phyloP scores from a whole-genome alignment of 2,113 vertebrate genomes.

The Grallaria varia region DNA sequence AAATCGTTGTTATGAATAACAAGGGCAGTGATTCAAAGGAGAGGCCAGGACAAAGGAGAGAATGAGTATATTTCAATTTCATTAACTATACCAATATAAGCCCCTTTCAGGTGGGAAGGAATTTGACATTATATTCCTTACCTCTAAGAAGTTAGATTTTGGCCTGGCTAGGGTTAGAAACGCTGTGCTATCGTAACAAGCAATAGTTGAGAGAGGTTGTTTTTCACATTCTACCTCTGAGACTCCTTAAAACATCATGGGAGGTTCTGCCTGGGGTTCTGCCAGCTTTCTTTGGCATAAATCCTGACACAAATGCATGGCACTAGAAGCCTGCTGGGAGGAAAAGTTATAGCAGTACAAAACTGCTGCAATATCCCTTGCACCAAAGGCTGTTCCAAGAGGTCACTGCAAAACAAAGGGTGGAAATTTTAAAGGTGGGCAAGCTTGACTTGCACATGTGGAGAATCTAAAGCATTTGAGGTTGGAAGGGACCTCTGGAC shows the following conservation, averaged over 20 bases:
- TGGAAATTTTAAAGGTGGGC: not conserved
- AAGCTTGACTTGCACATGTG: not conserved
- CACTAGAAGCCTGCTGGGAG: not conserved
- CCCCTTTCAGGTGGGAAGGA: not conserved
- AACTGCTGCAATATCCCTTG: not conserved
- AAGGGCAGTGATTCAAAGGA: not conserved
- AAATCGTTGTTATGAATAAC: not conserved
- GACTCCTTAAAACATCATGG: not conserved
- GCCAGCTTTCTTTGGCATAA: conserved; percentile 27
- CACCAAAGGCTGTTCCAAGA: not conserved
- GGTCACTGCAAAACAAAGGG: not conserved
- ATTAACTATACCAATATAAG: not conserved
- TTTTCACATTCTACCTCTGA: not conserved
- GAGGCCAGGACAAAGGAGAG: not conserved
- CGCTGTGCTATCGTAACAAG: not conserved
- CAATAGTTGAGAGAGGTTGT: not conserved
- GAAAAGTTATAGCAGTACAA: not conserved
- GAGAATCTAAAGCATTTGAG: not conserved
- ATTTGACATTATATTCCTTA: not conserved
- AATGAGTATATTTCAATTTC: not conserved
- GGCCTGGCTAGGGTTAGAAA: not conserved
- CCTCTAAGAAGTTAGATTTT: not conserved
- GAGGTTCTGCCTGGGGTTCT: not conserved
- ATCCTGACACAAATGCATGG: not conserved
- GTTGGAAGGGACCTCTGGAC: not conserved